Percentiles rank a stretch among this genome's conserved stretches.
Evolutionary conservation across 1,140 invertebrate genomes (phyloP).

Genomic region (Galleria mellonella): DNA sequence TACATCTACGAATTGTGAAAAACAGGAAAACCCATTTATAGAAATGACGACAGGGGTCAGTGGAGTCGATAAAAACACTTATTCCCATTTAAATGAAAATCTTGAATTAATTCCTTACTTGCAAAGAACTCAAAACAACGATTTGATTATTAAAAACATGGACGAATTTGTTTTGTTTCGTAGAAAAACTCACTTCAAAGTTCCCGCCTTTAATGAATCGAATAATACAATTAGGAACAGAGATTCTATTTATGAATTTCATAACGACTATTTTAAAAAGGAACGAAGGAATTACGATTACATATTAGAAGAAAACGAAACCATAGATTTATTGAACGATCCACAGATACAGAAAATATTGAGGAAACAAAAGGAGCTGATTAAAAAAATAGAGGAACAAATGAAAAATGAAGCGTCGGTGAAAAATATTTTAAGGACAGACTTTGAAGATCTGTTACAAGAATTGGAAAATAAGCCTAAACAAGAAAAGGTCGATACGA

Average conservation of each 20-base stretch:
- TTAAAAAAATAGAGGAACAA: conserved; percentile 11
- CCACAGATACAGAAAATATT: conserved; percentile 7
- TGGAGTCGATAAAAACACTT: not conserved
- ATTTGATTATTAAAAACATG: conserved; percentile 15
- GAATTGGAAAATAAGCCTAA: conserved; percentile 11
- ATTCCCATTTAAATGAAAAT: not conserved
- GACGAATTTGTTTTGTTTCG: conserved; percentile 19
- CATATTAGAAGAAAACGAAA: conserved; percentile 1
- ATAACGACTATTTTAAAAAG: not conserved
- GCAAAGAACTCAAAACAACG: not conserved
- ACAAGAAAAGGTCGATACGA: not conserved
- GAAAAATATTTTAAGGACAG: conserved; percentile 1
- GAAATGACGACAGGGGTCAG: not conserved
- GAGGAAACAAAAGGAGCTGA: conserved; percentile 12
- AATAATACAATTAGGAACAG: not conserved
- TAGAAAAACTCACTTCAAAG: conserved; percentile 13
- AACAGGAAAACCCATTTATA: not conserved
- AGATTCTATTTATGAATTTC: not conserved
- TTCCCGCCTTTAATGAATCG: conserved; percentile 12
- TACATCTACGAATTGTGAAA: no score
- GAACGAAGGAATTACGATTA: not conserved
- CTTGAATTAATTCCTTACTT: not conserved
- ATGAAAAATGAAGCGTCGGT: conserved; percentile 10
- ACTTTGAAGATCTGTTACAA: conserved; percentile 24
- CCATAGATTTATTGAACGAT: not conserved